Evolutionary conservation across 2,797 vertebrate species (phyloP).

Genomic region (Lutjanus campechanus): DNA sequence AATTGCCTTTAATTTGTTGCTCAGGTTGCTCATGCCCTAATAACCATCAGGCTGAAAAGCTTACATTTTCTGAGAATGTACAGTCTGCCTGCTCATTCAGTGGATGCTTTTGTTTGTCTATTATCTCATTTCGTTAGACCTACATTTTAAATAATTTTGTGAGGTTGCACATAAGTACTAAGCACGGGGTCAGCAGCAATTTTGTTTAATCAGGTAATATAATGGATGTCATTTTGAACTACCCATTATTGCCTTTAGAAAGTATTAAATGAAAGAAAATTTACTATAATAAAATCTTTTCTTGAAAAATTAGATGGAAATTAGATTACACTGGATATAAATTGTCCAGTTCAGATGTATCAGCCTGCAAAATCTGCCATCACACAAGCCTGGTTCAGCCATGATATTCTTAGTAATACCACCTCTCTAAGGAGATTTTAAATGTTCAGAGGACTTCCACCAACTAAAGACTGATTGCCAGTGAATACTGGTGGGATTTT

Average conservation of each 20-base stretch:
- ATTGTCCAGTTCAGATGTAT: not conserved
- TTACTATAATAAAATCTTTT: not conserved
- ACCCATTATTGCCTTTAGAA: not conserved
- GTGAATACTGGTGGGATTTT: too few relatives aligned
- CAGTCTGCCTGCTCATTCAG: not conserved
- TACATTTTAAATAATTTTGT: not conserved
- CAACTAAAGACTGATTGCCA: not conserved
- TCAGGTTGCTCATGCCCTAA: not conserved
- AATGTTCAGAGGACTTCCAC: not conserved
- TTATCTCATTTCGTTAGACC: not conserved
- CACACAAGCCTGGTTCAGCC: too few relatives aligned
- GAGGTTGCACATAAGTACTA: not conserved
- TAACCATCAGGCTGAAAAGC: not conserved
- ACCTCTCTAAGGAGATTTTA: not conserved
- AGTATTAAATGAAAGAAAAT: not conserved
- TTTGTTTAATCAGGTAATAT: not conserved
- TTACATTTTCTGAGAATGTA: not conserved
- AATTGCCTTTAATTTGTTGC: not conserved
- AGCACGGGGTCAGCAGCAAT: not conserved
- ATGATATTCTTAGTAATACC: not conserved
- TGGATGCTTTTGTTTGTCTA: not conserved
- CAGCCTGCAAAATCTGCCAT: not conserved
- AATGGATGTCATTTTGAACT: not conserved
- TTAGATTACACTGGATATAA: not conserved
- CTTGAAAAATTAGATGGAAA: not conserved